Conservation (phyloP, 2,888 invertebrate genomes). For the Pseudoips prasinana region DNA sequence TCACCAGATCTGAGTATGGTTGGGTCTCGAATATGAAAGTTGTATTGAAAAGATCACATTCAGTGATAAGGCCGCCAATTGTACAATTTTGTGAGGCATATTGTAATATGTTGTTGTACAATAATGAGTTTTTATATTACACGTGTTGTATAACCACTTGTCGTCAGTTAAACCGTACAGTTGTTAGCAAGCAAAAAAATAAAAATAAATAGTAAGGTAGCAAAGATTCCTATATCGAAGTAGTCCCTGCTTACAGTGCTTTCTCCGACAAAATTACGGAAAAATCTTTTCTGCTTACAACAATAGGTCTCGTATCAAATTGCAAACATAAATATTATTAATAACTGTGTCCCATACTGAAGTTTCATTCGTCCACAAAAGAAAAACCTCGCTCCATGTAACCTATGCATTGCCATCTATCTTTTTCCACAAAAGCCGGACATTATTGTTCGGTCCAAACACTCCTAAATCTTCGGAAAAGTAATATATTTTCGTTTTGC, state of each 20-base stretch:
- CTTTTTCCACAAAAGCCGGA: constrained; percentile 83
- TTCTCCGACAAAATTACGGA: constrained; percentile 48
- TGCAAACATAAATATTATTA: constrained; percentile 76
- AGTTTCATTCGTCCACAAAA: constrained; percentile 78
- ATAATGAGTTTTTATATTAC: too few species aligned
- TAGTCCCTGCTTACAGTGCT: constrained; percentile 18
- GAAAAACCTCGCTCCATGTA: constrained; percentile 77
- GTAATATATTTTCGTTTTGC: constrained; percentile 83
- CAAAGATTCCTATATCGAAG: too few species aligned
- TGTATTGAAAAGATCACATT: too few species aligned
- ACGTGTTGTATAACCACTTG: too few species aligned
- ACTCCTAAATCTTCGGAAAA: constrained; percentile 82
- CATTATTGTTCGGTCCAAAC: constrained; percentile 84
- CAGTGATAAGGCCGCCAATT: too few species aligned
- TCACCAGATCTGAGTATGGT: too few species aligned
- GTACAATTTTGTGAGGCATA: too few species aligned
- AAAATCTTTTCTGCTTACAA: constrained; percentile 53
- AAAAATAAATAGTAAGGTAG: too few species aligned
- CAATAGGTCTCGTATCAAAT: constrained; percentile 61
- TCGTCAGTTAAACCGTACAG: too few species aligned
- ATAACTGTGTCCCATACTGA: constrained; percentile 64
- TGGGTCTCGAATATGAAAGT: too few species aligned
- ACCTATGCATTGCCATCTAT: constrained; percentile 81
- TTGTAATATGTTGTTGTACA: too few species aligned
- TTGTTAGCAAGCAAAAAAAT: too few species aligned